Evolutionary conservation across 2,113 vertebrate species (phyloP).

Genomic region (Equus przewalskii): DNA sequence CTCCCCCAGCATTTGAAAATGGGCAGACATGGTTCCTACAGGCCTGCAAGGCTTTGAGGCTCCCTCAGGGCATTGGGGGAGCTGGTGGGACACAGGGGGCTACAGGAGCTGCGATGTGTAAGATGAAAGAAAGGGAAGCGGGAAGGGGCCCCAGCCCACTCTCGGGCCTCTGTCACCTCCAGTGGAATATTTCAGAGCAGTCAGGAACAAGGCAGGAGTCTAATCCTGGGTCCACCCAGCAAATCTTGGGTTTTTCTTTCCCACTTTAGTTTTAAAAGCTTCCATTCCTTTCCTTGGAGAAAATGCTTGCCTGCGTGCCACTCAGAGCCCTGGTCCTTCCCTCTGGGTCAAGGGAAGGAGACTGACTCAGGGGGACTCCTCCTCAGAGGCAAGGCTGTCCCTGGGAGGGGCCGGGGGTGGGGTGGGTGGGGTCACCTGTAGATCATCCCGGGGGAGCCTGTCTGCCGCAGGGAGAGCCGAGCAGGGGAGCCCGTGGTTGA

Average conservation of each 20-base stretch:
- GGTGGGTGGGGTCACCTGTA: slow-evolving; percentile 93
- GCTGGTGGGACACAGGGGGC: not conserved
- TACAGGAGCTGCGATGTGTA: rapidly evolving
- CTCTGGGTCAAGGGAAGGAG: not conserved
- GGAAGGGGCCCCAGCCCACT: not conserved
- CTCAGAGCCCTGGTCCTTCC: not conserved
- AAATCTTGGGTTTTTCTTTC: not conserved
- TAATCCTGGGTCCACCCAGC: not conserved
- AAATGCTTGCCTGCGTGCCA: rapidly evolving
- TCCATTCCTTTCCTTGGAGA: not conserved
- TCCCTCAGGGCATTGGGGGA: too few species aligned
- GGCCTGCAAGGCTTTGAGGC: not conserved
- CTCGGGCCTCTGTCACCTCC: not conserved
- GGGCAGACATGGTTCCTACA: not conserved
- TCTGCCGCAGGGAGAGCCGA: slow-evolving; percentile 97
- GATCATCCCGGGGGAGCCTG: slow-evolving; percentile 98
- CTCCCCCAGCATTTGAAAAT: not conserved
- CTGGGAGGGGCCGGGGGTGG: not conserved
- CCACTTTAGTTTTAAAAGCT: not conserved
- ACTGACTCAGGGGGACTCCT: not conserved
- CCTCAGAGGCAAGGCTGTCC: not conserved
- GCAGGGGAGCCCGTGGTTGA: slow-evolving; percentile 99
- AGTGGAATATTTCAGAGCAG: not conserved
- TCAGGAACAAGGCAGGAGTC: not conserved
- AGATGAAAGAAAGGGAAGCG: rapidly evolving